Percentiles rank a stretch among this genome's conserved stretches.
phyloP scores from a whole-genome alignment of 2,113 vertebrate species.

The Seriola aureovittata region DNA sequence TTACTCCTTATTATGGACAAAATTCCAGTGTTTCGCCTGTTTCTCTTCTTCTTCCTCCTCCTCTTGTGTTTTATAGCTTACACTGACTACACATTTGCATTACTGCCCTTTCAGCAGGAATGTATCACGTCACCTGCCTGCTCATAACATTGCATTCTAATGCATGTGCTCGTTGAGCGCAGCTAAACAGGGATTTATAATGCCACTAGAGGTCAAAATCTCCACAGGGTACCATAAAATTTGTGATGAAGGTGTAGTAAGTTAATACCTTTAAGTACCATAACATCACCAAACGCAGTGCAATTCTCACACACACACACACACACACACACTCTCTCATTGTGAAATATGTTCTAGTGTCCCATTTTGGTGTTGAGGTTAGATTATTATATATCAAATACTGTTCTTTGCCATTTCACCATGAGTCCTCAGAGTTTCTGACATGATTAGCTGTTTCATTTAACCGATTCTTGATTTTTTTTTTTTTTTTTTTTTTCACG shows the following conservation, averaged over 20 bases:
- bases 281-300: background rate
- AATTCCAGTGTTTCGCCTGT: background rate
- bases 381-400: slow-evolving; percentile 6
- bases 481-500: slow-evolving; percentile 27
- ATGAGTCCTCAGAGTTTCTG: background rate
- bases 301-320: background rate
- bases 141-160: background rate
- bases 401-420: background rate
- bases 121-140: background rate
- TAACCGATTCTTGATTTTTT: slow-evolving; percentile 5
- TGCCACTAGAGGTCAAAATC: background rate
- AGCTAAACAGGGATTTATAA: background rate
- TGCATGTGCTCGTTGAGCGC: background rate
- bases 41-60: background rate
- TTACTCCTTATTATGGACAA: background rate
- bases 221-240: background rate
- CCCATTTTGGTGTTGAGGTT: background rate
- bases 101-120: background rate
- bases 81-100: background rate
- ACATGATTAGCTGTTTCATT: slow-evolving; percentile 36
- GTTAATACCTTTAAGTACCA: background rate
- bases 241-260: background rate
- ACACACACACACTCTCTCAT: background rate
- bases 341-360: background rate
- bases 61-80: background rate